Base-by-base conservation (phyloP, 2,888 invertebrate genomes). In the Meiosimyza platycephala region DNA sequence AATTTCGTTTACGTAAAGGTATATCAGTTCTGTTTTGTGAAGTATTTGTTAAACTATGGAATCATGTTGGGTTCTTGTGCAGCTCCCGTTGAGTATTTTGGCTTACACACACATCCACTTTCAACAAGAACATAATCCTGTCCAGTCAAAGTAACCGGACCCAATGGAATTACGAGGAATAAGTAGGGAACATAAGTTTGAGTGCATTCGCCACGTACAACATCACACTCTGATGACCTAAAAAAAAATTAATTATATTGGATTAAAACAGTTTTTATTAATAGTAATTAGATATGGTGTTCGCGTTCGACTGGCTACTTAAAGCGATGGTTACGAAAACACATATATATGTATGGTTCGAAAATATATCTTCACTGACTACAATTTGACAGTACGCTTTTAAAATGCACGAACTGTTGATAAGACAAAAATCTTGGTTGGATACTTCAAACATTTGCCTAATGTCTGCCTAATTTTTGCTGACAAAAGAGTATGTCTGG, bases 121-220 rank as follows among this genome's bases (percentile, higher is more conserved):
- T 97, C 96, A 40, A 97, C 96, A 66, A 97, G 89, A n/a, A 97
- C 95, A 88, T 97, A 97, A 88, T 96, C 96, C 86, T 96, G 96
- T 6, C 96, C 96, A 5, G 96, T 96, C 18, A 96, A 88, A 13
- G 96, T 96, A 18, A 96, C 96, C 15, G 96, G 96, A 7, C 96
- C 96, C 71, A 96, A 86, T 0, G 96, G 96, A 74, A 96, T 93
- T 72, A 96, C 96, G 86, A 96, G 90, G 88, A 97, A 97, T 79
- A 97, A 87, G 85, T 96, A 96, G 13, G 96, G 96, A 78, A 96
- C 94, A 79, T 87, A 87, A 0, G 96, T 96, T 87, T 96, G 96
- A 73, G 95, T 95, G 85, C 96, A 97, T 82, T 95, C 93, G 18
- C 96, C 96, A 76, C 95, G 91, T 40, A 97, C 92, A 28, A 96